phyloP scores from a whole-genome alignment of 2,888 invertebrate species.

The Cerastis rubricosa region DNA sequence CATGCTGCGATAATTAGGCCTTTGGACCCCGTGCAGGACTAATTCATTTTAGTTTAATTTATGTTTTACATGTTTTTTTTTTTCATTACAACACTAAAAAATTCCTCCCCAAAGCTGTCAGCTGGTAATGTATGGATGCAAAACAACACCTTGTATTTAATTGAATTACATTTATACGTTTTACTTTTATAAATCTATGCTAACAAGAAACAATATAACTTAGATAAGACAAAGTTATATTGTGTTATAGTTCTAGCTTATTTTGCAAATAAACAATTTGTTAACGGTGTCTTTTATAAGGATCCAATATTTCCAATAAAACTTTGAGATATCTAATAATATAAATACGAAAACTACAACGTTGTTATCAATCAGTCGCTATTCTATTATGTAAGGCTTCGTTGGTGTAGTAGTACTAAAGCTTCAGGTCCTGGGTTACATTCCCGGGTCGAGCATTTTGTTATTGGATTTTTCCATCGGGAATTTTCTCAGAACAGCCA shows the following conservation, averaged over 20 bases:
- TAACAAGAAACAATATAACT: not conserved
- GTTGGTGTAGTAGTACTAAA: not conserved
- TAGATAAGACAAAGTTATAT: slow-evolving; percentile 12
- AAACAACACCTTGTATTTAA: no score
- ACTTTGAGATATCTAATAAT: not conserved
- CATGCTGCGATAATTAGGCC: not conserved
- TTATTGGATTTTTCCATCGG: not conserved
- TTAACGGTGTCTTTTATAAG: not conserved
- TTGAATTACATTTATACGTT: not conserved
- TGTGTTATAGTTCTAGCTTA: not conserved
- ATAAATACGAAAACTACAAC: not conserved
- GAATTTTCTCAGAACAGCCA: not conserved
- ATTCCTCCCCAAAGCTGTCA: no score
- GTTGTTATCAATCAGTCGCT: not conserved
- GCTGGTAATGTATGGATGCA: no score
- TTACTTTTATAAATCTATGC: not conserved
- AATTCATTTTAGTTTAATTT: not conserved
- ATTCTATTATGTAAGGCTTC: not conserved
- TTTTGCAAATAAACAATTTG: not conserved
- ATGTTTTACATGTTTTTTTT: no score
- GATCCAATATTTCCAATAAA: not conserved
- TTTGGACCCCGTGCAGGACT: not conserved
- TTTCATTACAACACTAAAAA: no score
- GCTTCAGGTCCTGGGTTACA: not conserved
- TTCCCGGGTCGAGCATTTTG: not conserved